phyloP scores from a whole-genome alignment of 2,888 invertebrate genomes.

The Cantharis flavilabris region DNA sequence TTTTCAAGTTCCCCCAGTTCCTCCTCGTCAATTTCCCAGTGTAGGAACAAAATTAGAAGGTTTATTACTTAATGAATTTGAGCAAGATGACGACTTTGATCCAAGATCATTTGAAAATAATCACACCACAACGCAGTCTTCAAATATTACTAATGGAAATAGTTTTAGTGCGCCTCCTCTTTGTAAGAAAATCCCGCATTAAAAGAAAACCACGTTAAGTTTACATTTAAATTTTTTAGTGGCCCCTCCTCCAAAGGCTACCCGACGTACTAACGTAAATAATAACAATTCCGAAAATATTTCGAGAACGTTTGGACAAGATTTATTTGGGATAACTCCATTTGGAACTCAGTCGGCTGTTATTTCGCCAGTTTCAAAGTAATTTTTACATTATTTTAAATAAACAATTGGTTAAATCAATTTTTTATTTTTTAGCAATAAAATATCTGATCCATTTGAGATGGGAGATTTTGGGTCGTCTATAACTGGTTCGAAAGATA shows the following conservation, averaged over 20 bases:
- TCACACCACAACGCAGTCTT: slow-evolving; percentile 48
- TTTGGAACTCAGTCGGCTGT: slow-evolving; percentile 48
- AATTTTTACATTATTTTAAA: slow-evolving; percentile 9
- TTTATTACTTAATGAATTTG: slow-evolving; percentile 77
- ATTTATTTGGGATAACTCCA: slow-evolving; percentile 81
- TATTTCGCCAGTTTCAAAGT: slow-evolving; percentile 42
- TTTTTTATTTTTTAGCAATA: slow-evolving; percentile 48
- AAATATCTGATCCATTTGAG: slow-evolving; percentile 78
- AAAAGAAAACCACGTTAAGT: background rate
- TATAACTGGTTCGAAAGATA: slow-evolving; percentile 60
- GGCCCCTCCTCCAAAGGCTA: slow-evolving; percentile 86
- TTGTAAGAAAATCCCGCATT: slow-evolving; percentile 62
- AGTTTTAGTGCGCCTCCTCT: slow-evolving; percentile 66
- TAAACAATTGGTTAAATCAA: background rate
- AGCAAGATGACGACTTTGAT: slow-evolving; percentile 83
- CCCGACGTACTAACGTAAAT: slow-evolving; percentile 54
- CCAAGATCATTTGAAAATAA: slow-evolving; percentile 81
- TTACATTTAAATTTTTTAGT: slow-evolving; percentile 62
- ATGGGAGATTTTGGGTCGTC: slow-evolving; percentile 73
- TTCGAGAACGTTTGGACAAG: slow-evolving; percentile 61
- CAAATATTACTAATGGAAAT: slow-evolving; percentile 42
- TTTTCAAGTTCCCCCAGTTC: slow-evolving; percentile 54
- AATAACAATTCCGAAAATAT: slow-evolving; percentile 41
- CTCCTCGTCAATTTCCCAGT: slow-evolving; percentile 57
- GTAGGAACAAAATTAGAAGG: slow-evolving; percentile 81